Evolutionary conservation across 2,888 invertebrate genomes (phyloP), one percentile per base, ranked within the genome.

Genomic region (Cotesia congregata): DNA sequence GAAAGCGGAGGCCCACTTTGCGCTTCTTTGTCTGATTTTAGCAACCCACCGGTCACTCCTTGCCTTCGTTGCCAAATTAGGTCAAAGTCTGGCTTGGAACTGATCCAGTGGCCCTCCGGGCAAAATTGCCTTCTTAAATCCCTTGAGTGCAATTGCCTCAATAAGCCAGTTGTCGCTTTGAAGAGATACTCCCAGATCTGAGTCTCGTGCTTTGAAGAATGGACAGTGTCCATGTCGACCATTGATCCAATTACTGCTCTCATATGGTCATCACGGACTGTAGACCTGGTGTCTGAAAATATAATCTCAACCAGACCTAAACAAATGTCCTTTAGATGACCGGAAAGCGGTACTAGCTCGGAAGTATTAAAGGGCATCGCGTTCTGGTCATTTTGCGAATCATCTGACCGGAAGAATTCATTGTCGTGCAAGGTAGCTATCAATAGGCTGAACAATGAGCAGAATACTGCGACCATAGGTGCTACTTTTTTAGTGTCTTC

Each of bases 1-100:
- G 97, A 96, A 80, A 97, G 90, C 0, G 96, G 96, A 0, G 96
- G 96, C 0, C 95, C 94, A 79, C 95, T 95, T 82, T 95, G 95
- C 62, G 92, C 88, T 79, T 92, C 92, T 80, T 87, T 90, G 9
- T 59, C 73, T 38, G 65, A 67, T 38, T 40, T 73, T 50, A 50
- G 9, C 7, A 67, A 30, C 4, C 59, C 67, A 1, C 73, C 59
- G 4, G 67, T 65, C 3, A 65, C 64, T 59, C 38, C 67, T 6
- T 67, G 73, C 15, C 73, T 59, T 59, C 67, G 12, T 3, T 73
- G 73, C 7, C 50, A 73, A 60, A 73, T 67, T 15, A 73, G 38
- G 50, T 73, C 67, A 50, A 59, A 38, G n/a, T 73, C 73, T 3
- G 67, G 67, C 39, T 73, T 73, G n/a, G 71, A 65, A 85, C 83